Conservation (phyloP, 2,888 invertebrate genomes). For the Cheilosia pagana region DNA sequence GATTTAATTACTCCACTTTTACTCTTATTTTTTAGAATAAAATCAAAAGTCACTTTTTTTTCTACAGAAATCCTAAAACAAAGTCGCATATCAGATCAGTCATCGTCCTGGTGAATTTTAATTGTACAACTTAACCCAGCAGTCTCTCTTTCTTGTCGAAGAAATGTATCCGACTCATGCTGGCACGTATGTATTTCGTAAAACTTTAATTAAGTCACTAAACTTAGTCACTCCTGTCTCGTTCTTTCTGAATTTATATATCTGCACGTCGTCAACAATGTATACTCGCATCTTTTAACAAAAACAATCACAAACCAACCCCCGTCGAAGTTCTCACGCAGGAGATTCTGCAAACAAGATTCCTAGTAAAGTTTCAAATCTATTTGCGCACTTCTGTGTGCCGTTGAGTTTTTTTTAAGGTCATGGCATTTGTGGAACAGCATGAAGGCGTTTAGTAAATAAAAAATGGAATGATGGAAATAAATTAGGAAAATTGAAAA, state of each 20-base stretch:
- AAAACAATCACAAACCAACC: not conserved
- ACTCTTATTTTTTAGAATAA: not conserved
- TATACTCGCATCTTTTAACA: not conserved
- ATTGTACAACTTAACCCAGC: slow-evolving; percentile 10
- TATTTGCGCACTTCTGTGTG: not conserved
- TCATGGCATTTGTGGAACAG: slow-evolving; percentile 40
- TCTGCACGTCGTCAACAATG: not conserved
- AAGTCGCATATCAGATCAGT: no score
- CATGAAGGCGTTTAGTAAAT: not conserved
- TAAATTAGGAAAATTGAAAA: slow-evolving; percentile 57
- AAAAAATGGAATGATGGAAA: slow-evolving; percentile 9
- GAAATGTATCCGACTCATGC: not conserved
- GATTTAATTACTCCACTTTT: not conserved
- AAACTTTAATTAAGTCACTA: slow-evolving; percentile 41
- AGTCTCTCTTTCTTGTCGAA: not conserved
- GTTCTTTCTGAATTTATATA: not conserved
- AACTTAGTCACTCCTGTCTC: not conserved
- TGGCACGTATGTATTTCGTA: not conserved
- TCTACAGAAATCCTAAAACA: no score
- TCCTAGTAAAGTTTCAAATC: slow-evolving; percentile 30
- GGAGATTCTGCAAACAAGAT: slow-evolving; percentile 15
- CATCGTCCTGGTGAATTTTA: not conserved
- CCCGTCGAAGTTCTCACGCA: not conserved
- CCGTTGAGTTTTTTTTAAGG: slow-evolving; percentile 2
- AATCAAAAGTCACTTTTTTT: not conserved